Conservation (phyloP, 1,140 invertebrate genomes). For the Neodiprion virginianus region DNA sequence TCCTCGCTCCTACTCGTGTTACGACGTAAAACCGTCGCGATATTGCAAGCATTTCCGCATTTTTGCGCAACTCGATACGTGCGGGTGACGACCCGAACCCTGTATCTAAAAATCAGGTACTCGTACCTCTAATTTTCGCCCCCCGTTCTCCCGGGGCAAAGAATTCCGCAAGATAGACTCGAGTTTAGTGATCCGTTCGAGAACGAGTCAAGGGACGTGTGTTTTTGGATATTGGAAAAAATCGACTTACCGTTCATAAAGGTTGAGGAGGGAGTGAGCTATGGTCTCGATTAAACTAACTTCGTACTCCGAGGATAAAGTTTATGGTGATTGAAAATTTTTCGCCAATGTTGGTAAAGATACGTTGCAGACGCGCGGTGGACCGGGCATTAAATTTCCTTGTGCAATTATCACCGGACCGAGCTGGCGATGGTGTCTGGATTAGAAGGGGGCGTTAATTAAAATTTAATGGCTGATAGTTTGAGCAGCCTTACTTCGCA, state of each 20-base stretch:
- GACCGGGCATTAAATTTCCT: conserved; percentile 37
- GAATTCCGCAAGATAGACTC: too few species aligned
- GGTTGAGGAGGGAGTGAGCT: conserved; percentile 20
- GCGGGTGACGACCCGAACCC: not conserved
- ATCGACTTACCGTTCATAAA: conserved; percentile 9
- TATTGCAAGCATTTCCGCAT: conserved; percentile 39
- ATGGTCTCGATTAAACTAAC: conserved; percentile 23
- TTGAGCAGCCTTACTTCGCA: conserved; percentile 19
- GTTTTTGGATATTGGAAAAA: not conserved
- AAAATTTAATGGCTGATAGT: conserved; percentile 48
- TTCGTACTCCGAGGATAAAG: not conserved
- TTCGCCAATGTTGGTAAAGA: not conserved
- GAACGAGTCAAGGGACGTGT: too few species aligned
- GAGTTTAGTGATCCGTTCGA: too few species aligned
- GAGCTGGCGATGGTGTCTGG: conserved; percentile 13
- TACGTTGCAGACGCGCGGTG: conserved; percentile 19
- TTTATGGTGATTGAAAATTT: conserved; percentile 51
- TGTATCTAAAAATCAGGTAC: not conserved
- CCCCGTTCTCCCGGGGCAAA: not conserved
- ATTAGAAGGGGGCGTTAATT: conserved; percentile 45
- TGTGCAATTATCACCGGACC: conserved; percentile 32
- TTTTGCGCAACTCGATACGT: conserved; percentile 34
- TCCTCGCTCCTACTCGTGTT: conserved; percentile 41
- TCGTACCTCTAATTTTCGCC: not conserved
- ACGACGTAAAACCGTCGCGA: conserved; percentile 20